phyloP scores from a whole-genome alignment of 2,888 invertebrate genomes.

The Tenthredo scrophulariae region DNA sequence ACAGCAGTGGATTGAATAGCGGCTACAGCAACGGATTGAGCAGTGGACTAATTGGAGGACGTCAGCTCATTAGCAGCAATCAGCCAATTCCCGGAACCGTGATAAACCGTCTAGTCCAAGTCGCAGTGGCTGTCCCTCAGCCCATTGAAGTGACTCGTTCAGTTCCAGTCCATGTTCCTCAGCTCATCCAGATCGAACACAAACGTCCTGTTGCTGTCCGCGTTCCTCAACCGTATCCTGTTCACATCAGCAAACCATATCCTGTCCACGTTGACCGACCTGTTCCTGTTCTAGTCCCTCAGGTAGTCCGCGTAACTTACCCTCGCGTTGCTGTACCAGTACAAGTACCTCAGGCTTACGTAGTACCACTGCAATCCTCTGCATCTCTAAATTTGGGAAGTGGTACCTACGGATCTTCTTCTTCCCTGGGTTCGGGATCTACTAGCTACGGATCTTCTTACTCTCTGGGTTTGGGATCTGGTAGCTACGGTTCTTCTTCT shows the following conservation, averaged over 20 bases:
- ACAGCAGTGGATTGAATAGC: not conserved
- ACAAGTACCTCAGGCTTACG: conserved; percentile 53
- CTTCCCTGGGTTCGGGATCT: not conserved
- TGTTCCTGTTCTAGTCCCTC: conserved; percentile 58
- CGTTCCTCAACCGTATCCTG: conserved; percentile 57
- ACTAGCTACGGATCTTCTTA: too few relatives aligned
- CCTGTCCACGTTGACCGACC: conserved; percentile 60
- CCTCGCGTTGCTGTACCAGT: conserved; percentile 50
- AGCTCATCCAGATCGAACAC: conserved; percentile 56
- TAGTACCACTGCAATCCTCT: conserved; percentile 49
- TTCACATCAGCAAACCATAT: conserved; percentile 56
- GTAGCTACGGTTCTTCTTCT: not conserved
- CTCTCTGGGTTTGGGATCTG: not conserved
- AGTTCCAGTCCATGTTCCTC: conserved; percentile 54
- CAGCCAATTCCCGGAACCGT: conserved; percentile 9
- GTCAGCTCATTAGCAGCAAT: conserved; percentile 16
- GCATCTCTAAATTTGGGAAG: not conserved
- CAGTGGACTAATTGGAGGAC: not conserved
- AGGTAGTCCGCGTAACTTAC: conserved; percentile 54
- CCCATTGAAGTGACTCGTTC: conserved; percentile 51
- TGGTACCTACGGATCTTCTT: not conserved
- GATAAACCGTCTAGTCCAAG: conserved; percentile 52
- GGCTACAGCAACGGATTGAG: not conserved
- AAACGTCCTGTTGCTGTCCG: conserved; percentile 57
- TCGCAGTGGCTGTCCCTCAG: conserved; percentile 57